Base-by-base conservation (phyloP, 2,888 invertebrate species). In the Scaeva pyrastri region DNA sequence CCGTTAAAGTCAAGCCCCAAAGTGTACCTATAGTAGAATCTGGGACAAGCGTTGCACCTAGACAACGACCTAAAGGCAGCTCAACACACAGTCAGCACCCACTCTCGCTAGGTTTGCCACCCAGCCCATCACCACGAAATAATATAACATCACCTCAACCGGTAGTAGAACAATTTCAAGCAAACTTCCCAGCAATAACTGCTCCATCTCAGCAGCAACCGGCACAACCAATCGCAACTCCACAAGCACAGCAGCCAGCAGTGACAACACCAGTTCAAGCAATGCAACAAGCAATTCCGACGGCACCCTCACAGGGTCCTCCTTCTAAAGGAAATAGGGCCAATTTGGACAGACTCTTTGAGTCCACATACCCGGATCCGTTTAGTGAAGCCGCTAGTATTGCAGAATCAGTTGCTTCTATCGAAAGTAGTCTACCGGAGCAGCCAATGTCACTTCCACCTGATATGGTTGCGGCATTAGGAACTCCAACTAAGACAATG, bases 1-100 rank as follows among this genome's bases (percentile, higher is more conserved):
- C 90, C 8, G 90, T 90, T 6, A 90, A 90, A 66, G 88, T 90
- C n/a, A 92, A 92, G 77, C 89, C 91, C n/a, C 92, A 90, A 83
- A 92, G 93, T 36, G 91, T 93, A 14, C 91, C 93, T 4, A 88
- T 94, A 4, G 94, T 95, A 10, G 95, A 96, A 90, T 90, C 92
- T 2, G 96, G 96, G 73, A 97, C 97, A 2, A 96, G 96, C 88
- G 97, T 97, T 26, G 96, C 96, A 70, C 97, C 97, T 3, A 93
- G 97, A 70, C 97, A 97, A 91, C 93, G 97, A 88, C 97, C 97
- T 11, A 97, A 97, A 91, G 96, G 95, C 41, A 93, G 91, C 85
- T 89, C 92, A 6, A 88, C 91, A 26, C 89, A 90, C 85, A 92
- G 93, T 7, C 92, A 93, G 72, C 91, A 93, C 88, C 92, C 93